phyloP scores from a whole-genome alignment of 2,888 invertebrate species.

The Hanleya hanleyi region DNA sequence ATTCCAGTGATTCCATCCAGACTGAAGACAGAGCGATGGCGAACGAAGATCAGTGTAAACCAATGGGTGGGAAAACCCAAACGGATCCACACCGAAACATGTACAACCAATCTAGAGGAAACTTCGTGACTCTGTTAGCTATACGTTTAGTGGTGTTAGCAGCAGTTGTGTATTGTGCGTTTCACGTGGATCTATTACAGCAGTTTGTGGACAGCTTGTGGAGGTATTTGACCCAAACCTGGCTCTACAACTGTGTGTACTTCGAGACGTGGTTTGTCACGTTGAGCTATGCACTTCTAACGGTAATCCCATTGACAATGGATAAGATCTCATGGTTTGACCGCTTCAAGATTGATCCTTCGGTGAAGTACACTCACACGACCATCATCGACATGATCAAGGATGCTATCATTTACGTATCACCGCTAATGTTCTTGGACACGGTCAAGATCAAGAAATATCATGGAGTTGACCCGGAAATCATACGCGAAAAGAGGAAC shows the following conservation, averaged over 20 bases:
- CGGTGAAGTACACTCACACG: constrained; percentile 44
- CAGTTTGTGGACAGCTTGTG: constrained; percentile 34
- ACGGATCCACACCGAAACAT: no score
- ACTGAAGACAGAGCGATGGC: no score
- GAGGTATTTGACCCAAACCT: constrained; percentile 36
- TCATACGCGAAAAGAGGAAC: constrained; percentile 43
- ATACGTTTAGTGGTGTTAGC: background rate
- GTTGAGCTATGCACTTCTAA: constrained; percentile 49
- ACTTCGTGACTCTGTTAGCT: background rate
- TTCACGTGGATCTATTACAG: constrained; percentile 20
- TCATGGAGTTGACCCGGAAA: constrained; percentile 46
- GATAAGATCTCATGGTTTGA: constrained; percentile 47
- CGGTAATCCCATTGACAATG: constrained; percentile 45
- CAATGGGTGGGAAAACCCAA: no score
- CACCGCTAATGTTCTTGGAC: constrained; percentile 52
- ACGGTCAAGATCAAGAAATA: constrained; percentile 62
- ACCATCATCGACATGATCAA: constrained; percentile 26
- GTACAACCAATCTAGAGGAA: background rate
- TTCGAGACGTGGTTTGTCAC: constrained; percentile 63
- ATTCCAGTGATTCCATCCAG: no score
- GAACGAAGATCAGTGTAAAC: no score
- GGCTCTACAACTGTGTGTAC: constrained; percentile 59
- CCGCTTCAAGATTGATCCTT: constrained; percentile 51
- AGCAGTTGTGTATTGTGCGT: background rate
- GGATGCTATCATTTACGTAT: constrained; percentile 50